Base-by-base conservation (phyloP, 2,113 vertebrate species). In the Erythrocercus mccallii region DNA sequence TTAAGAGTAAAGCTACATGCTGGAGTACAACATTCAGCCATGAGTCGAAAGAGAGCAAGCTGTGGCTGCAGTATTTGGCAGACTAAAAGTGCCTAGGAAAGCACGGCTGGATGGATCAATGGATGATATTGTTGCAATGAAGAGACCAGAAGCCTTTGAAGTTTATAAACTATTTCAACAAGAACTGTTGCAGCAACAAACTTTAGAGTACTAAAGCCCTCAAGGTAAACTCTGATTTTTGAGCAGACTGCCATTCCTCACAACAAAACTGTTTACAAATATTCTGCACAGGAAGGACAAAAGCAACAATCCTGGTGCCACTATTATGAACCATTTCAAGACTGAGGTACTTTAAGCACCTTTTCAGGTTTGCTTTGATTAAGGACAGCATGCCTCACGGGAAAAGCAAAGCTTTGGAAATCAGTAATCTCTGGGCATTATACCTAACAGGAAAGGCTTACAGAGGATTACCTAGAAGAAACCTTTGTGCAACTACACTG, bases 401-500 rank as follows among this genome's bases (percentile, higher is more conserved):
- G 74, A 95, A 97, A 95, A 95, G 61, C 68, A 88, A 90, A 90
- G 84, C 92, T 87, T 87, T 95, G 72, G 92, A 95, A 94, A 97
- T 96, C 74, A 38, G 72, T 97, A 90, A 97, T 95, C 95, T 97
- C 84, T 66, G 71, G 86, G 90, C 80, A 96, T 94, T 92, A 97
- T 33, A 90, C 48, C 72, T 94, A 97, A 95, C 79, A 95, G 95
- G 72, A 97, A 95, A 48, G 88, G 88, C 90, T 97, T 97, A 97
- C 68, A 92, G 90, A 87, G 88, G 96, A 97, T 97, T 96, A 97
- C 65, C 62, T 66, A 88, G 54, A 95, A 97, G 84, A 94, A 94
- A 95, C 79, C 93, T 95, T 87, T 56, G 66, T 91, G 81, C 92
- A 95, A 65, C 93, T 82, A 93, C 72, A 80, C 62, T 78, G 86